Evolutionary conservation across 2,113 vertebrate species (phyloP), one percentile per base, ranked within the genome.

Genomic region (Trinectes maculatus): DNA sequence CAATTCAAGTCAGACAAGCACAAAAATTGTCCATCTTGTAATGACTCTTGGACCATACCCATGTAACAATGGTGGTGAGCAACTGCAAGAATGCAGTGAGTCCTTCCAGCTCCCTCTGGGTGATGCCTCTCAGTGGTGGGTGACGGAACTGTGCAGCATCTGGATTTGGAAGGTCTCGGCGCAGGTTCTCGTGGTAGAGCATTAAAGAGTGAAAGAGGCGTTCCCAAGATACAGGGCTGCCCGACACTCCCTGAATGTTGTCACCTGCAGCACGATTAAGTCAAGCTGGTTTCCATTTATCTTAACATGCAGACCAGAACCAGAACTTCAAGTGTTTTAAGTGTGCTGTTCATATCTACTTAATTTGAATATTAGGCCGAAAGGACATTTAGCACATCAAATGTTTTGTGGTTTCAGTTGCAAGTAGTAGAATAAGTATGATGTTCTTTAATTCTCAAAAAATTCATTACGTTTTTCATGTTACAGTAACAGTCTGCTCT

Each of bases 131-230:
- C 3, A 95, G 91, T 21, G 96, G 95, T 0, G 94, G 91, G 73
- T 96, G 96, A 24, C 98, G 96, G 84, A 96, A 99, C 34, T 98
- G 98, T 6, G 95, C 87, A 1, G 94, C 92, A 33, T 98, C 95
- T 1, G 94, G 91, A 57, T 94, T 99, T 1, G 98, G 96, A 37
- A 98, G 85, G 67, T 98, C 97, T 47, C 94, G 92, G 37, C 98
- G 93, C 79, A 99, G 93, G 82, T 98, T 97, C 47, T 98, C 97
- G 0, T 99, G 95, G 85, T 99, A 99, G 5, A 99, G 92, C 95
- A 98, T 96, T 25, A 99, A 92, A 0, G 97, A 98, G 74, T 98
- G 96, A 81, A 99, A 99, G 71, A 99, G 98, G 87, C 98, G 98
- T 47, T 99, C 98, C 98, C 98, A 99, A 12, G 96, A 98, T 60